phyloP scores from a whole-genome alignment of 2,888 invertebrate species.

The Cephus spinipes region DNA sequence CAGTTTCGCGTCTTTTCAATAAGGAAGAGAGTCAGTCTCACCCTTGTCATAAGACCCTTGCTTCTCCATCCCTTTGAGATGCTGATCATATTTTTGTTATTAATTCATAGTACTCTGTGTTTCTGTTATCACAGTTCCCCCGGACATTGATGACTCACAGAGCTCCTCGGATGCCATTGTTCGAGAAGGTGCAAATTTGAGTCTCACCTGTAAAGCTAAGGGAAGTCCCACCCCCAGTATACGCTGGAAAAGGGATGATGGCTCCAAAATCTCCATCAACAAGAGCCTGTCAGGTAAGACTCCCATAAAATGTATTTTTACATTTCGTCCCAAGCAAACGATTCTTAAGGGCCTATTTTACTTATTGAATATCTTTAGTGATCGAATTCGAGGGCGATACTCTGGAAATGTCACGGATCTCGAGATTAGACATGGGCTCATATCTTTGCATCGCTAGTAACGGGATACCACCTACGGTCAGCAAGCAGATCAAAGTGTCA shows the following conservation, averaged over 20 bases:
- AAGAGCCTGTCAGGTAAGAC: slow-evolving; percentile 80
- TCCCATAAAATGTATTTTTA: neutral
- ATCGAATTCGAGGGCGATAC: slow-evolving; percentile 87
- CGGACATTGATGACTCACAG: slow-evolving; percentile 90
- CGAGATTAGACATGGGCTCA: slow-evolving; percentile 90
- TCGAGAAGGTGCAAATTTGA: slow-evolving; percentile 90
- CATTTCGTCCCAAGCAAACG: neutral
- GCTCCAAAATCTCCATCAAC: slow-evolving; percentile 87
- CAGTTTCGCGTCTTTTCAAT: slow-evolving; percentile 9
- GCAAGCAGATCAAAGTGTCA: slow-evolving; percentile 92
- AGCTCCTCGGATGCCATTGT: slow-evolving; percentile 94
- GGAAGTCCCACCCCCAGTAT: slow-evolving; percentile 90
- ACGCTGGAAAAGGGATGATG: slow-evolving; percentile 93
- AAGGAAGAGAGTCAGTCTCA: slow-evolving; percentile 14
- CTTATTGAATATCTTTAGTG: slow-evolving; percentile 70
- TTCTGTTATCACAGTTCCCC: slow-evolving; percentile 79
- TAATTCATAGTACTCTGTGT: slow-evolving; percentile 20
- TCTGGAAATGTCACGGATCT: slow-evolving; percentile 85
- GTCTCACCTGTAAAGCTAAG: slow-evolving; percentile 88
- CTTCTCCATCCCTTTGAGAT: neutral
- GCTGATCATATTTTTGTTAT: neutral
- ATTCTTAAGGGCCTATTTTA: slow-evolving; percentile 10
- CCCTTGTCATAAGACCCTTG: neutral
- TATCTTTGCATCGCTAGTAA: slow-evolving; percentile 93
- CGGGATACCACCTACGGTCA: slow-evolving; percentile 89